Base-by-base conservation (phyloP, 2,888 invertebrate genomes). In the Pollenia griseotomentosa region DNA sequence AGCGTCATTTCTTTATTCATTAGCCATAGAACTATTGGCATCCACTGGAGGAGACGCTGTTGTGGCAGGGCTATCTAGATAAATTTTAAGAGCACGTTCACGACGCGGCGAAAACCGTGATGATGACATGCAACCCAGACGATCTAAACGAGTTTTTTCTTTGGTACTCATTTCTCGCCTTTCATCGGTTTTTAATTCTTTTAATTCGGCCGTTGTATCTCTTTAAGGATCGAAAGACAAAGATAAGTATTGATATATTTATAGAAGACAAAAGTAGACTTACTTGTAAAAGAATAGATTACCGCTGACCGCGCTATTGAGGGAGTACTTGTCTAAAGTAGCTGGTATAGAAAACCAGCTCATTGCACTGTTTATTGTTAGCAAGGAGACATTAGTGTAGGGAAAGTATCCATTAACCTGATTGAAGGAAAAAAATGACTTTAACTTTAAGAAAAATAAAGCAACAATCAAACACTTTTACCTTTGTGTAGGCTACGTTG, bases 61-160 rank as follows among this genome's bases (percentile, higher is more conserved):
- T 73, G 81, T 70, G n/a, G 73, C 63, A 48, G 93, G 92, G 46
- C 92, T 91, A 83, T 96, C 96, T 89, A 96, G 93, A 92, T 96
- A 96, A 89, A 97, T 97, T 94, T 96, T 96, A 73, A 97, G 94
- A 46, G 96, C 96, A 90, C 95, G 94, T 92, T 97, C 97, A 90
- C 95, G 95, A 68, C 96, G 94, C 55, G 95, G 95, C 82, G 95
- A 95, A 90, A 94, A 95, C 63, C 93, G 91, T 85, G 93, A 93
- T 77, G 94, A 91, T 68, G 91, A 92, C 88, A 91, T 91, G 89
- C 92, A 92, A 55, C 91, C 92, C 81, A 94, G 90, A 87, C 94
- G 94, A 88, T 94, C 94, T 85, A 95, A 90, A 46, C 94, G 93
- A 57, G 93, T 92, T 91, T 95, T 95, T 91, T 96, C 96, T 91